Percentiles rank a stretch among this genome's conserved stretches.
These are phyloP conservation scores for Lydus trimaculatus DNA, from an alignment of 2,888 invertebrate species.

Conservation along the genomic window DNA sequence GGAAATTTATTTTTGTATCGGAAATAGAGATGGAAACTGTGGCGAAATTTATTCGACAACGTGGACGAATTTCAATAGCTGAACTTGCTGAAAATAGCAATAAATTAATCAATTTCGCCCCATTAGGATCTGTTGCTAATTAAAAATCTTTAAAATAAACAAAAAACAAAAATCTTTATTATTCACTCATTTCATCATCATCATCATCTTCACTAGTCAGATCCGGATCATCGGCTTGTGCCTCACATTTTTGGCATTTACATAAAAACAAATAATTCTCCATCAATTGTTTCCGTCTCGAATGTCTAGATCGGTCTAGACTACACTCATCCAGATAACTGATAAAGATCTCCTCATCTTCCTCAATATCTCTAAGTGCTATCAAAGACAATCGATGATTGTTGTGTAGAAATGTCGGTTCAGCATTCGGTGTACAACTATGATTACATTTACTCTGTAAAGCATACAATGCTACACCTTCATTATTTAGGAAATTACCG, in stretches of 20 bases:
- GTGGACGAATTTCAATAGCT: slow-evolving; percentile 92
- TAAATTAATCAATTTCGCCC: slow-evolving; percentile 84
- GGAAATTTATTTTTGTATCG: slow-evolving; percentile 98
- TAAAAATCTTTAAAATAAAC: neutral
- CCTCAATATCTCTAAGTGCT: slow-evolving; percentile 74
- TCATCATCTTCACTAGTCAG: slow-evolving; percentile 83
- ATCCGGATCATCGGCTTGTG: slow-evolving; percentile 78
- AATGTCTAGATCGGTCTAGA: slow-evolving; percentile 81
- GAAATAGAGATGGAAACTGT: slow-evolving; percentile 89
- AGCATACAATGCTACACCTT: slow-evolving; percentile 88
- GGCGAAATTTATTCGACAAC: slow-evolving; percentile 93
- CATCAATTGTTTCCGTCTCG: slow-evolving; percentile 80
- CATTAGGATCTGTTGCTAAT: slow-evolving; percentile 53
- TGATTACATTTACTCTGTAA: slow-evolving; percentile 93
- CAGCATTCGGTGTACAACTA: slow-evolving; percentile 89
- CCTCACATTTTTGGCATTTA: slow-evolving; percentile 78
- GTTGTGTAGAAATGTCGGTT: slow-evolving; percentile 83
- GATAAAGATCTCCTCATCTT: slow-evolving; percentile 89
- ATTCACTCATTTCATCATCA: slow-evolving; percentile 54
- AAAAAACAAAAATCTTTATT: slow-evolving; percentile 7
- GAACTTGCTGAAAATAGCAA: slow-evolving; percentile 96
- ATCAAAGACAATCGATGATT: slow-evolving; percentile 78
- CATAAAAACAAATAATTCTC: slow-evolving; percentile 86
- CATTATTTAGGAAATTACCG: slow-evolving; percentile 87
- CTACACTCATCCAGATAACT: slow-evolving; percentile 90